A percentile compares a stretch with the other conserved stretches of the same genome.
Conservation (phyloP, 2,797 vertebrate genomes). For the Cephalopachus bancanus region DNA sequence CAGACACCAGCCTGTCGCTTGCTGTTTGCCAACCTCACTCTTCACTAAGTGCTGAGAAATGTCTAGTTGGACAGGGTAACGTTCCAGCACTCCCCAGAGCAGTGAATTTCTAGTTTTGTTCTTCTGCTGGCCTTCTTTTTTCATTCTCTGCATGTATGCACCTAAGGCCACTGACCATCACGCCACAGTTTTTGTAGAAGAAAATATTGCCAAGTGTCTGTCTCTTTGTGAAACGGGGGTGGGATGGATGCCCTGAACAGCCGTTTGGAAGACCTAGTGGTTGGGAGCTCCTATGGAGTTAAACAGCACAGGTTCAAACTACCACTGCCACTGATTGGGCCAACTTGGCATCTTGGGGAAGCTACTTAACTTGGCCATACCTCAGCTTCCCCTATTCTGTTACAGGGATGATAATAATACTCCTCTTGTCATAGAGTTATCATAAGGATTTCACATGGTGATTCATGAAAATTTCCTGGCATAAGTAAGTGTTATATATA, state of each 20-base stretch:
- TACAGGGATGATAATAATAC: not conserved
- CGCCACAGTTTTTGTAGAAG: not conserved
- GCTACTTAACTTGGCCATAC: not conserved
- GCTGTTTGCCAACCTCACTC: not conserved
- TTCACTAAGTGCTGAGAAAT: not conserved
- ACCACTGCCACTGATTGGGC: not conserved
- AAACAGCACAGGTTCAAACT: not conserved
- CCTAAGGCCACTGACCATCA: too few relatives aligned
- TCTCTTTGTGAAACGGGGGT: not conserved
- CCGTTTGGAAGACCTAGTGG: rapidly evolving
- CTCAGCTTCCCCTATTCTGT: not conserved
- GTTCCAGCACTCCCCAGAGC: not conserved
- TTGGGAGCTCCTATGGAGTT: too few relatives aligned
- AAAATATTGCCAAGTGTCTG: rapidly evolving
- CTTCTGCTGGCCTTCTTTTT: not conserved
- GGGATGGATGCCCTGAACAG: too few relatives aligned
- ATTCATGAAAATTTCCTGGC: not conserved
- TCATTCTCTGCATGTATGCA: rapidly evolving
- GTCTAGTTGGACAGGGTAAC: not conserved
- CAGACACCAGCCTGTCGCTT: constrained; percentile 10
- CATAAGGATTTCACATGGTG: not conserved
- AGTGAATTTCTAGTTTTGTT: not conserved
- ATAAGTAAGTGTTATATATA: not conserved
- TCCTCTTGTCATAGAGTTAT: not conserved
- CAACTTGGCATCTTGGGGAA: not conserved